Evolutionary conservation across 1,140 invertebrate species (phyloP), one percentile per base, ranked within the genome.

Genomic region (Pseudobourletiella spinata): DNA sequence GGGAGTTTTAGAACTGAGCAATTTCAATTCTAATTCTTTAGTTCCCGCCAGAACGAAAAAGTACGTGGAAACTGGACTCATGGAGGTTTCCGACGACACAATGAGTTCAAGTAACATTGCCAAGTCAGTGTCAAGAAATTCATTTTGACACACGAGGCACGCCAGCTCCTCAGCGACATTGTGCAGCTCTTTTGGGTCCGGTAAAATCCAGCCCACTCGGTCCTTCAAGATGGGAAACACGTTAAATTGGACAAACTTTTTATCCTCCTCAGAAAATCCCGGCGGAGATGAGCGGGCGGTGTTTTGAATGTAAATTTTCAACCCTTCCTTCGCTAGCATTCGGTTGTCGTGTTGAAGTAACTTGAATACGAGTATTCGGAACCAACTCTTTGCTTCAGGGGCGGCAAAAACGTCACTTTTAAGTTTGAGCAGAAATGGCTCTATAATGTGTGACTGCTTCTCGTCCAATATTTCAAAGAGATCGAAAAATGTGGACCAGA

Each of bases 361-460:
- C 48, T 68, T 68, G 1, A n/a, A 28, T 2, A 68, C 16, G 8
- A 68, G 4, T 24, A 62, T 32, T 8, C 44, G 46, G 18, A 51
- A 63, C 65, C 58, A 69, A 22, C 26, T 25, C 8, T 18, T 18
- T 14, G 56, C 18, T 2, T n/a, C 16, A 2, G 6, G 1, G 25
- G 44, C 48, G 8, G 32, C 14, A 24, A 26, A 24, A 29, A 64
- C 51, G 14, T 71, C 51, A 20, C 44, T 57, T 16, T 66, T 30
- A 8, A 73, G 42, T 58, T 71, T 73, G 6, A 65, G 52, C 25
- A 73, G 48, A 22, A 70, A 63, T 30, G 72, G 72, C 32, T 57
- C 42, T 1, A 73, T 52, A 30, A 73, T 68, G 58, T 73, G 72
- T n/a, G 63, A 59, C 61, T 73, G 72, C 35, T 72, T 73, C 52